Evolutionary conservation across 2,888 invertebrate species (phyloP), one percentile per base, ranked within the genome.

Genomic region (Diarsia dahlii): DNA sequence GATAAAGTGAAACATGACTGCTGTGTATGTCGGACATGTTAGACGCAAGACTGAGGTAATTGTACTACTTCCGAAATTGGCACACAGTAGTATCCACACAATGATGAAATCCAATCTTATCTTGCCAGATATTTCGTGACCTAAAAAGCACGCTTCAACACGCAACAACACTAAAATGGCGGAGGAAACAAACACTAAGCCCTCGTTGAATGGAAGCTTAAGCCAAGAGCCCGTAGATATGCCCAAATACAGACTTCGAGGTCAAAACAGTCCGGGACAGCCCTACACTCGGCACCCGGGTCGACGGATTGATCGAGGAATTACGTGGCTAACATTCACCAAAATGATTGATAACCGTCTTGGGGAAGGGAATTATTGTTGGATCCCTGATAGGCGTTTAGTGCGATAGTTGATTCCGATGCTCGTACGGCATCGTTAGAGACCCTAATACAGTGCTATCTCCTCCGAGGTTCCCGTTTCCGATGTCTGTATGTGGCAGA

Each of bases 291-390:
- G 81, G 75, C 80, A 75, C 82, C 82, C 81, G 86, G 86, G 88
- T 84, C 90, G 88, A 81, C 88, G 89, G 92, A 94, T 93, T 92
- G 93, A 94, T 94, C 91, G 92, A 89, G 89, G 91, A 92, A 92
- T 94, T 93, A 92, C 92, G 91, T 92, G 91, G 90, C 91, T 86
- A 89, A 89, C 90, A 91, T 90, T 87, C 81, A 82, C 86, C 87
- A 84, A 91, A 90, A 92, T 94, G 94, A 94, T 93, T 91, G 91
- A 95, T 93, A 89, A 91, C 88, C 88, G 88, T 89, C 89, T 89
- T 87, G 90, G 89, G 88, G 90, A 88, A 81, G 82, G 84, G 87
- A 87, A 90, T 91, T 91, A 91, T 90, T 91, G 87, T 90, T 85
- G 82, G 84, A 82, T 84, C 82, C 76, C 86, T 80, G 85, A 87